A percentile compares a stretch with the other conserved stretches of the same genome.
Conservation (phyloP, 2,797 vertebrate genomes). For the Trematomus bernacchii region DNA sequence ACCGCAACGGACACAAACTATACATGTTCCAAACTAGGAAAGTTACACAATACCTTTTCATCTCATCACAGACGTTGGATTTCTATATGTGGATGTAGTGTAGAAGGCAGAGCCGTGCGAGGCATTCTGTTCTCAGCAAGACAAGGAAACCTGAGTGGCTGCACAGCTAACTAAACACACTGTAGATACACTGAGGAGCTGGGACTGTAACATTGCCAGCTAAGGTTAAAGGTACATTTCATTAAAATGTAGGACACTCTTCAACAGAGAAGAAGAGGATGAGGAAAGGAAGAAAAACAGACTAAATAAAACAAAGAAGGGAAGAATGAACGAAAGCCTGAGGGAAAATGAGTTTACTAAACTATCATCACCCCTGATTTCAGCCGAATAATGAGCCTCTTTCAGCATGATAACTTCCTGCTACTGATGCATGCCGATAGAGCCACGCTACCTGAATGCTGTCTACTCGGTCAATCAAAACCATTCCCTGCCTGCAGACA, state of each 20-base stretch:
- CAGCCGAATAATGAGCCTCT: conserved; percentile 61
- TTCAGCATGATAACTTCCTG: conserved; percentile 68
- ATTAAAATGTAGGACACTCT: conserved; percentile 56
- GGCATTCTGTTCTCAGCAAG: conserved; percentile 28
- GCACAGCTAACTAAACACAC: conserved; percentile 67
- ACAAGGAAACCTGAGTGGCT: conserved; percentile 55
- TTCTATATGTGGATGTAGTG: not conserved
- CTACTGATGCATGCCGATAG: conserved; percentile 74
- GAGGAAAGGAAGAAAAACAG: conserved; percentile 17
- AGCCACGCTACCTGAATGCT: conserved; percentile 71
- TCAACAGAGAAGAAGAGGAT: conserved; percentile 34
- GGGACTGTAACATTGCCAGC: conserved; percentile 44
- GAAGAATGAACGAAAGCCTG: conserved; percentile 25
- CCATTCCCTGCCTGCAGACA: conserved; percentile 74
- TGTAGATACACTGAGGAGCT: conserved; percentile 30
- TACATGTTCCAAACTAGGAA: conserved; percentile 15
- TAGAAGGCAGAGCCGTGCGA: not conserved
- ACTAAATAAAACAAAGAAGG: conserved; percentile 23
- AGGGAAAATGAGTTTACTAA: conserved; percentile 42
- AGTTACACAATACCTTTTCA: conserved; percentile 44
- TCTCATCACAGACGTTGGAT: conserved; percentile 8
- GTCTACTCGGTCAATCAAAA: conserved; percentile 77
- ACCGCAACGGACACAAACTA: conserved; percentile 56
- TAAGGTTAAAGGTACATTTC: conserved; percentile 61
- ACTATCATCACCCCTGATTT: conserved; percentile 66